These are phyloP conservation scores for Melinaea menophilus DNA, from an alignment of 2,888 invertebrate species.

Conservation along the genomic window DNA sequence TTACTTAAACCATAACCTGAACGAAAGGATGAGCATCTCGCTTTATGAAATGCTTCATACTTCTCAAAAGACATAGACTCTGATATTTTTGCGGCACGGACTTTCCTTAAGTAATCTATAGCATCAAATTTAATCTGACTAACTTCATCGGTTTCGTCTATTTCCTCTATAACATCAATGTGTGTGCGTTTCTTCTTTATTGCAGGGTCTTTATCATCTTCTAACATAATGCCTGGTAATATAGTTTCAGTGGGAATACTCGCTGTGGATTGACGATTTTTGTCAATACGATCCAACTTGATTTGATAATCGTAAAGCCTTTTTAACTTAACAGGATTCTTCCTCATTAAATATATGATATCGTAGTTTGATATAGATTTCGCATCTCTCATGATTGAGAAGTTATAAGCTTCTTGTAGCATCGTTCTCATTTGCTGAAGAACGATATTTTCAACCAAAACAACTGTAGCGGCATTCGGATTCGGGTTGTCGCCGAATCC, in stretches of 20 bases:
- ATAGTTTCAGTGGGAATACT: constrained; percentile 45
- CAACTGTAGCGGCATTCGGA: constrained; percentile 89
- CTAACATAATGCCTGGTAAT: constrained; percentile 55
- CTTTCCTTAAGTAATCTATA: constrained; percentile 76
- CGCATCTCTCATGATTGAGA: constrained; percentile 80
- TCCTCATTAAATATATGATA: constrained; percentile 89
- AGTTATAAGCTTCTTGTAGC: constrained; percentile 84
- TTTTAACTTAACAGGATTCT: constrained; percentile 86
- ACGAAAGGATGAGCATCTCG: constrained; percentile 85
- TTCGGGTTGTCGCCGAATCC: constrained; percentile 94
- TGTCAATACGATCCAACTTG: constrained; percentile 73
- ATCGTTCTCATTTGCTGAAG: constrained; percentile 88
- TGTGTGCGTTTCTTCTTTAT: constrained; percentile 64
- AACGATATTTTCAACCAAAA: constrained; percentile 89
- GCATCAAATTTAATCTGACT: constrained; percentile 74
- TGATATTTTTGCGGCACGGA: constrained; percentile 77
- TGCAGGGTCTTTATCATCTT: constrained; percentile 75
- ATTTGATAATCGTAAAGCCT: constrained; percentile 85
- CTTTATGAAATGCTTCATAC: constrained; percentile 88
- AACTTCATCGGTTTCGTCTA: constrained; percentile 78
- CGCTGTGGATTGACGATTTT: constrained; percentile 44
- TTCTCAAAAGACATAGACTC: constrained; percentile 75
- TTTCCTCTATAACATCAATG: constrained; percentile 72
- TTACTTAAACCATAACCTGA: constrained; percentile 69
- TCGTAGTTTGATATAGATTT: constrained; percentile 80